These are phyloP conservation scores for Gobio gobio DNA, from an alignment of 2,113 vertebrate genomes.

Conservation along the genomic window DNA sequence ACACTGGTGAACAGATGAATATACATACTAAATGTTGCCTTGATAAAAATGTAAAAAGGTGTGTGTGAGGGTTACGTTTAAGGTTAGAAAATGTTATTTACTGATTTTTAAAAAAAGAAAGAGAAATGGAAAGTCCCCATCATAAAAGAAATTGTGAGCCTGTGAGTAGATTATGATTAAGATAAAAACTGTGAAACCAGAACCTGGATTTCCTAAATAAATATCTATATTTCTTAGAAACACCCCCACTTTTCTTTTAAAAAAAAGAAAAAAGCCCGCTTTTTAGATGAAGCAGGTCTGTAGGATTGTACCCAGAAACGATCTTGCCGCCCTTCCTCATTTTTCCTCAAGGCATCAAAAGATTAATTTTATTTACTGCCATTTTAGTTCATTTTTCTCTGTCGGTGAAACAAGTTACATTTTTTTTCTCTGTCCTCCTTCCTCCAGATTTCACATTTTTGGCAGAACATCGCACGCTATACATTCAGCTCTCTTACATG, in stretches of 20 bases:
- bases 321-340: neutral
- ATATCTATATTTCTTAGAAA: conserved; percentile 28
- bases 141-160: neutral
- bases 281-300: neutral
- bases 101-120: too few relatives aligned
- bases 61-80: neutral
- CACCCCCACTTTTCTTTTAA: neutral
- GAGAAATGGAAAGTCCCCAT: conserved; percentile 9
- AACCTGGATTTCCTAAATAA: neutral
- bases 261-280: neutral
- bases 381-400: neutral
- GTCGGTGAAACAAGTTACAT: neutral
- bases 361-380: neutral
- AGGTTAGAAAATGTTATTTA: neutral
- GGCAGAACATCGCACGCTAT: neutral
- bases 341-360: neutral
- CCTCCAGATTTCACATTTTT: neutral
- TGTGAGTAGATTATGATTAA: neutral
- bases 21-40: conserved; percentile 19
- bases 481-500: conserved; percentile 1
- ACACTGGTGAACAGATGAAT: neutral
- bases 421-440: neutral
- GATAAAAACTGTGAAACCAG: conserved; percentile 31
- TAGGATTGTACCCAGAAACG: neutral
- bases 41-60: neutral